These are phyloP conservation scores for Aricia agestis DNA, from an alignment of 1,140 invertebrate species.

Conservation along the genomic window DNA sequence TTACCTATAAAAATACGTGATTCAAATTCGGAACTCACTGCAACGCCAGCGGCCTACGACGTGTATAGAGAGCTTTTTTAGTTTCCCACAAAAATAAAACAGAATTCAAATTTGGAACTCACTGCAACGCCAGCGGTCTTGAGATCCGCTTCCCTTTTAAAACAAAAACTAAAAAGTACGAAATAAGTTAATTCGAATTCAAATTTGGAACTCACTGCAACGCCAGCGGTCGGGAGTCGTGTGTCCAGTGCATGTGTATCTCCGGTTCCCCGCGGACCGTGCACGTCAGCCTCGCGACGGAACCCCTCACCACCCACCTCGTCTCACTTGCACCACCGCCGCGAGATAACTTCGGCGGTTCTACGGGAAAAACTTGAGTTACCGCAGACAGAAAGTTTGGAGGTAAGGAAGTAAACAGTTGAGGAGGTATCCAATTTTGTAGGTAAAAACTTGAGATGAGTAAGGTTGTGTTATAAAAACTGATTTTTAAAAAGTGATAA, in stretches of 20 bases:
- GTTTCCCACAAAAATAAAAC: too few species aligned
- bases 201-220: conserved; percentile 53
- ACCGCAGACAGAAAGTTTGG: not conserved
- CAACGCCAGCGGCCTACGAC: conserved; percentile 60
- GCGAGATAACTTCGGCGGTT: conserved; percentile 55
- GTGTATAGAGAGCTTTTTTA: too few species aligned
- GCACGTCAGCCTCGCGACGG: conserved; percentile 51
- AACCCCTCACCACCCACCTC: conserved; percentile 60
- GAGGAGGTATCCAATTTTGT: too few species aligned
- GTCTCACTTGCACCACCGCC: conserved; percentile 53
- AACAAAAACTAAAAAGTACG: too few species aligned
- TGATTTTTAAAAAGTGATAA: too few species aligned
- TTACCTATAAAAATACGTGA: too few species aligned
- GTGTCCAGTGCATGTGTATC: conserved; percentile 66
- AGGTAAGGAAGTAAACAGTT: not conserved
- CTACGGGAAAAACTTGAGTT: conserved; percentile 27
- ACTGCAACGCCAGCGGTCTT: conserved; percentile 66
- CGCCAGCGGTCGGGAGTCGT: conserved; percentile 59
- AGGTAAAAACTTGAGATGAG: too few species aligned
- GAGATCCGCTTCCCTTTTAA: conserved; percentile 53
- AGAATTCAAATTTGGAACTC: conserved; percentile 34
- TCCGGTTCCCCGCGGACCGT: conserved; percentile 61
- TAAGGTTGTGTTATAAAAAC: too few species aligned
- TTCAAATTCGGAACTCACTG: conserved; percentile 47
- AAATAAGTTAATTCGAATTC: too few species aligned